These are phyloP conservation scores for Octonoba sinensis DNA, from an alignment of 2,888 invertebrate genomes.

Conservation along the genomic window DNA sequence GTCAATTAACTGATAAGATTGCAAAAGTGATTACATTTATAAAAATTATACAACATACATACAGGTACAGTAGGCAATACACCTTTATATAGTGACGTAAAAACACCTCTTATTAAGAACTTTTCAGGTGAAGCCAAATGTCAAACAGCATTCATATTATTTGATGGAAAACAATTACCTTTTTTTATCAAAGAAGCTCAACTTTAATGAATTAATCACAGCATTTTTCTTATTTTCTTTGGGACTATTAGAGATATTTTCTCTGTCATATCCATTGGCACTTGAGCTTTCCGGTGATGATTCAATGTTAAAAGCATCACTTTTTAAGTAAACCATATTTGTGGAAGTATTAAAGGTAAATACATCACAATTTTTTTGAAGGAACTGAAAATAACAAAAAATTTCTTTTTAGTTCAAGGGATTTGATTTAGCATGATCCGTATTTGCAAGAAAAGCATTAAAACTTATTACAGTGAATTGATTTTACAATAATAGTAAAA, in stretches of 20 bases:
- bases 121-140: too few species aligned
- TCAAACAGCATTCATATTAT: too few species aligned
- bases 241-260: conserved; percentile 42
- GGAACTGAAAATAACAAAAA: conserved; percentile 59
- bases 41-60: too few species aligned
- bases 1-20: too few species aligned
- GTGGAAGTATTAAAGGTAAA: conserved; percentile 46
- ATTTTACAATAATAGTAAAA: neutral
- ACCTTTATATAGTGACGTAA: neutral
- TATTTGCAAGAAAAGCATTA: too few species aligned
- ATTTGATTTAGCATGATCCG: too few species aligned
- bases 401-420: too few species aligned
- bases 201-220: conserved; percentile 54
- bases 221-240: conserved; percentile 53
- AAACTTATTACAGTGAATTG: neutral
- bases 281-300: conserved; percentile 9
- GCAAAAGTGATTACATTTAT: too few species aligned
- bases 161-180: conserved; percentile 25
- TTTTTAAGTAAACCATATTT: conserved; percentile 58
- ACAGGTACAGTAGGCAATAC: too few species aligned
- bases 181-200: conserved; percentile 62
- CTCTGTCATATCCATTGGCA: conserved; percentile 23
- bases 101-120: neutral
- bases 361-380: conserved; percentile 56
- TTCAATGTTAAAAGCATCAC: conserved; percentile 14